phyloP scores from a whole-genome alignment of 1,140 invertebrate genomes.

The Drosophila kurseongensis region DNA sequence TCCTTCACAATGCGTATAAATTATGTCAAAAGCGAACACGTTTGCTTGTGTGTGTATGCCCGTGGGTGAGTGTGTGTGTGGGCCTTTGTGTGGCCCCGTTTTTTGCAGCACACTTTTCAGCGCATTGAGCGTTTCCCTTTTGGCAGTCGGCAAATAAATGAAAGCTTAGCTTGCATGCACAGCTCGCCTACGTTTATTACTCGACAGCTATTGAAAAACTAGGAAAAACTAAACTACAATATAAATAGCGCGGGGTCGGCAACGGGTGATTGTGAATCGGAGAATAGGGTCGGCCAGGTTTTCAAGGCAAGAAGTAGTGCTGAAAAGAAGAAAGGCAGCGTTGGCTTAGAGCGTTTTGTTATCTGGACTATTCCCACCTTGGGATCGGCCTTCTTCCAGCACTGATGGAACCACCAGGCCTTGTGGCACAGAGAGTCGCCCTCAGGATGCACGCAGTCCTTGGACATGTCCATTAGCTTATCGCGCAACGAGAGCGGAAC shows the following conservation, averaged over 20 bases:
- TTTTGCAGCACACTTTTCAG: conserved; percentile 50
- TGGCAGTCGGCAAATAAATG: conserved; percentile 45
- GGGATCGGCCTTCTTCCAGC: conserved; percentile 84
- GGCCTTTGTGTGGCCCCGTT: conserved; percentile 25
- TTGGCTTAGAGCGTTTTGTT: not conserved
- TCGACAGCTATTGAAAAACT: conserved; percentile 29
- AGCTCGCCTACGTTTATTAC: conserved; percentile 48
- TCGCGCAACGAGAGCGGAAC: conserved; percentile 66
- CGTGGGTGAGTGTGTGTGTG: not conserved
- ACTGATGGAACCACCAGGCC: conserved; percentile 84
- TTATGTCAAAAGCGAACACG: conserved; percentile 43
- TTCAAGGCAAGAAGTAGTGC: conserved; percentile 74
- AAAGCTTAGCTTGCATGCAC: conserved; percentile 49
- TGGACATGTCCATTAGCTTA: conserved; percentile 68
- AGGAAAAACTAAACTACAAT: conserved; percentile 18
- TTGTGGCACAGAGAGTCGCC: conserved; percentile 80
- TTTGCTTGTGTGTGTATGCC: not conserved
- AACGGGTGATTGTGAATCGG: conserved; percentile 9
- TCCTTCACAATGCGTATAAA: conserved; percentile 44
- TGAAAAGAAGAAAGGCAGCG: conserved; percentile 1
- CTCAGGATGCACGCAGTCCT: conserved; percentile 68
- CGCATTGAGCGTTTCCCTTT: conserved; percentile 42
- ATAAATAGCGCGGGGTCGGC: conserved; percentile 16
- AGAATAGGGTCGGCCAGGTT: conserved; percentile 2
- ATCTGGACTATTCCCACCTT: conserved; percentile 22